Base-by-base conservation (phyloP, 2,888 invertebrate species). In the Branchellion lobata region DNA sequence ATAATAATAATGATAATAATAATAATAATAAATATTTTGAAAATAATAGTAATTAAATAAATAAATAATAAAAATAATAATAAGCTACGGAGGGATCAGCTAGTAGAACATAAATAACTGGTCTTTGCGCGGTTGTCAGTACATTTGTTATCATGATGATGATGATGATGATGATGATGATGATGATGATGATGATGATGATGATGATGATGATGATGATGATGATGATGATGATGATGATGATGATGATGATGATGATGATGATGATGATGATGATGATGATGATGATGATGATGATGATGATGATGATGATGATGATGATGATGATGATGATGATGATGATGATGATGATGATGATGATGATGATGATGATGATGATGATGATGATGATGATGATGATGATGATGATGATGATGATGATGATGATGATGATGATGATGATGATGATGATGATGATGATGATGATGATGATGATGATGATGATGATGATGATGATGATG, bases 171-270 rank as follows among this genome's bases (percentile, higher is more conserved):
- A 69, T 69, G 31, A 69, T 40, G 40, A 40, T 40, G 14, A 40
- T 40, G 40, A 14, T 29, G 31, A 29, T 69, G 31, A 69, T 69
- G 31, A 69, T n/a, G 31, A 69, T 69, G 31, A 69, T 69, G 31
- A 69, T n/a, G 24, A 29, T 69, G 31, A 69, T 69, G 31, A 69
- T 69, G 31, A 69, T n/a, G 31, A 69, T 68, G 68, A 68, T 68
- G 68, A 27, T 18, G 27, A 27, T n/a, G 71, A 71, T 33, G n/a
- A n/a, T 18, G 68, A 27, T 68, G 68, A 68, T n/a, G 68, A 68
- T 68, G 68, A 68, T n/a, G 68, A 68, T n/a, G 68, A 69, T 27
- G 69, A 29, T 29, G 29, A 68, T 27, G 31, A 8, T 69, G 69
- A 29, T 69, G 29, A 69, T 27, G 69, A n/a, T n/a, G n/a, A n/a